Base-by-base conservation (phyloP, 2,113 vertebrate species). In the Phocoena sinus region DNA sequence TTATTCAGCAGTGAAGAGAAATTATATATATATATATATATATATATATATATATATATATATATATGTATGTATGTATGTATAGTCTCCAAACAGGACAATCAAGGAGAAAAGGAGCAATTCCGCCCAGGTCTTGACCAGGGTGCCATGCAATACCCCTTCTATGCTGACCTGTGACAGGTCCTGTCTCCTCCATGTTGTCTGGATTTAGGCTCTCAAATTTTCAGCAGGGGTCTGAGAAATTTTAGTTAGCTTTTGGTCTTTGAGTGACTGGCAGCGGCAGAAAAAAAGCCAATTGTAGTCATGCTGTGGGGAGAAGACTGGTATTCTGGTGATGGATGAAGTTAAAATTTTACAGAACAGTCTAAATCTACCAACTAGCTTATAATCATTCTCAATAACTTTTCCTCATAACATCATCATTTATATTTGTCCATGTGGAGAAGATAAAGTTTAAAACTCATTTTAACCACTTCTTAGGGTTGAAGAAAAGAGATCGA, bases 31-130 rank as follows among this genome's bases (percentile, higher is more conserved):
- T 50, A 14, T 50, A 14, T 50, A 10, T 47, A 11, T 47, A 5
- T 47, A 76, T 77, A 2, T n/a, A 53, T n/a, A 21, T 56, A 63
- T 53, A 10, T 47, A 11, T 47, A 5, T 47, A 76, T 77, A 2
- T n/a, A n/a, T n/a, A 21, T 56, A 63, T n/a, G n/a, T n/a, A 36
- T 36, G 36, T 53, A 76, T 79, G 6, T 56, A 56, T 56, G n/a
- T 56, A 63, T 58, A 58, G 56, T 58, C 56, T 82, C 23, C 96
- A 92, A 73, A 94, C 76, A 92, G 0, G 26, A 65, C 63, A 53
- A 65, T 62, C 21, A 85, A 77, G 63, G 88, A 95, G 70, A 98
- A 97, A 95, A 82, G 73, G 86, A 94, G 70, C 98, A 97, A 94
- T 36, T 26, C 47, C 63, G 26, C 13, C 47, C 50, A n/a, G 25